These are phyloP conservation scores for Sternotherus odoratus DNA, from an alignment of 2,797 vertebrate species.

Conservation along the genomic window DNA sequence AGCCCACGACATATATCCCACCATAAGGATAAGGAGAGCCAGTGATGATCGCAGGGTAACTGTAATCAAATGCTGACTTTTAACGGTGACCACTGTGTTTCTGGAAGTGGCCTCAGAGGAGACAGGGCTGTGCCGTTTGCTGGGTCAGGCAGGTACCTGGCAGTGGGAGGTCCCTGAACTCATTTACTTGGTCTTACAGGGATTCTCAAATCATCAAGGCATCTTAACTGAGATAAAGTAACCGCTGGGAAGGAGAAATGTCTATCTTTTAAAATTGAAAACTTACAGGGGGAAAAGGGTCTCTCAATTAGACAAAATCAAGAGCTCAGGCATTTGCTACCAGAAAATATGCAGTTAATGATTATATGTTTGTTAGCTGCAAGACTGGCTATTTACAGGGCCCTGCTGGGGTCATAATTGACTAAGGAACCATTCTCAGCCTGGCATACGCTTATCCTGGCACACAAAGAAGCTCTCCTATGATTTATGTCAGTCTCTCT, in stretches of 20 bases:
- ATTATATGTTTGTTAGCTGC: constrained; percentile 45
- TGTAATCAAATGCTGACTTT: neutral
- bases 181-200: neutral
- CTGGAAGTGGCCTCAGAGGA: accelerated
- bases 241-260: neutral
- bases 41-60: neutral
- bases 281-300: constrained; percentile 48
- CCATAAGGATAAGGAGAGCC: neutral
- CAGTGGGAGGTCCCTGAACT: neutral
- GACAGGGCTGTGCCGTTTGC: neutral
- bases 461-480: constrained; percentile 40
- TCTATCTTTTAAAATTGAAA: constrained; percentile 4
- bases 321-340: constrained; percentile 39
- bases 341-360: constrained; percentile 32
- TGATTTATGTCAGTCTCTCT: constrained; percentile 45
- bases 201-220: neutral
- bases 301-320: constrained; percentile 54
- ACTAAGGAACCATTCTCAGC: constrained; percentile 49
- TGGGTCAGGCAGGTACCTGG: neutral
- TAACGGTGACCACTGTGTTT: neutral
- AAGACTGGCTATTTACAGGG: neutral
- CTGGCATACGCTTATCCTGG: constrained; percentile 10
- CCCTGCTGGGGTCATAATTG: neutral
- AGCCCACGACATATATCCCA: neutral
- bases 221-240: neutral